These are phyloP conservation scores for Crypturellus tataupa DNA, from an alignment of 2,797 vertebrate species.

Conservation along the genomic window DNA sequence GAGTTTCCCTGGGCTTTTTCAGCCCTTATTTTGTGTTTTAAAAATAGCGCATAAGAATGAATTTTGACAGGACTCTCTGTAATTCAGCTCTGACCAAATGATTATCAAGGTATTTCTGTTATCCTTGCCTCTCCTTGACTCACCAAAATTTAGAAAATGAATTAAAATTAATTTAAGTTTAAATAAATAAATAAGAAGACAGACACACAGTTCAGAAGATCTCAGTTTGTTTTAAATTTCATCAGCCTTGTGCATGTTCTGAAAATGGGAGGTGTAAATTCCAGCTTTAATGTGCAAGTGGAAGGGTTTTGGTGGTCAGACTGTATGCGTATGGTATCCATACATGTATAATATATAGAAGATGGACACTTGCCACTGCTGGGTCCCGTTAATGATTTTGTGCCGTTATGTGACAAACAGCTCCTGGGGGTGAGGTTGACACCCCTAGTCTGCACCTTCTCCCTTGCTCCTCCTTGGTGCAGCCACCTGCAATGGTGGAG, in stretches of 20 bases:
- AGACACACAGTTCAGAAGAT: constrained; percentile 1
- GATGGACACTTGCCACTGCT: neutral
- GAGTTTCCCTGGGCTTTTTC: neutral
- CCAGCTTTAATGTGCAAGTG: neutral
- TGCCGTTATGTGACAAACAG: neutral
- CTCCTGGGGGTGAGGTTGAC: neutral
- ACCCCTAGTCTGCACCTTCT: neutral
- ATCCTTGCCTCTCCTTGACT: neutral
- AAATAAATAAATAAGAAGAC: neutral
- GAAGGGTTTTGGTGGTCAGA: neutral
- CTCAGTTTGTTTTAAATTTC: neutral
- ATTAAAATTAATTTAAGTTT: neutral
- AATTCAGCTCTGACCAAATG: neutral
- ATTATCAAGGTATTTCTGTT: constrained; percentile 18
- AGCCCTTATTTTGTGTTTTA: neutral
- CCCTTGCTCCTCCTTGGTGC: neutral
- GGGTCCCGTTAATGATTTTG: neutral
- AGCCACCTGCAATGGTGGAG: neutral
- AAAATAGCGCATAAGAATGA: neutral
- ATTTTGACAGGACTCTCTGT: neutral
- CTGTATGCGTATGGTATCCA: neutral
- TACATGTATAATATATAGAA: neutral
- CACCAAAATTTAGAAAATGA: neutral
- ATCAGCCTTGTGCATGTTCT: neutral
- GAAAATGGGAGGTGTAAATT: neutral